phyloP scores from a whole-genome alignment of 2,113 vertebrate species.

The Crotalus tigris region DNA sequence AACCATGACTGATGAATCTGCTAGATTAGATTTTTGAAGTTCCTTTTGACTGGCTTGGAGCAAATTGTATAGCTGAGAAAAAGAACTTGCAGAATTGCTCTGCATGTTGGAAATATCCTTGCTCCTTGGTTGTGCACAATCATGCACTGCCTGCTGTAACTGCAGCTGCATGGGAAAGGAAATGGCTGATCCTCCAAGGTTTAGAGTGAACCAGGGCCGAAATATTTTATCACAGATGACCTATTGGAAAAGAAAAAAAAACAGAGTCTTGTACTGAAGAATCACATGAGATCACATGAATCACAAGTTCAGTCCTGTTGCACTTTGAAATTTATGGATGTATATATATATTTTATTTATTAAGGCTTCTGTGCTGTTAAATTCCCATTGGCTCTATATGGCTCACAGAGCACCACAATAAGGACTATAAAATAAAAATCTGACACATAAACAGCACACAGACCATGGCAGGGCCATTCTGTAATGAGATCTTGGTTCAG shows the following conservation, averaged over 20 bases:
- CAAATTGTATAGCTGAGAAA: constrained; percentile 77
- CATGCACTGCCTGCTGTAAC: constrained; percentile 80
- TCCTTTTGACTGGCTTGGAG: constrained; percentile 71
- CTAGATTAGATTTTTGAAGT: constrained; percentile 28
- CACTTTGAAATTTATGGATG: not conserved
- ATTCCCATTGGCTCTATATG: not conserved
- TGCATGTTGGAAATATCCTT: not conserved
- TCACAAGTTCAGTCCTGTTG: not conserved
- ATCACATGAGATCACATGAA: not conserved
- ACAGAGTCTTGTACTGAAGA: not conserved
- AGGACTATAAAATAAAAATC: not conserved
- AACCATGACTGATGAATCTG: not conserved
- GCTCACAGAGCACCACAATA: not conserved
- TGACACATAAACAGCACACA: not conserved
- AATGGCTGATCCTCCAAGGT: constrained; percentile 62
- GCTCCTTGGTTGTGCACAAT: constrained; percentile 72
- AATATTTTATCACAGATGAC: constrained; percentile 98
- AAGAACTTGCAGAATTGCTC: constrained; percentile 56
- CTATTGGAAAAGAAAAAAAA: constrained; percentile 62
- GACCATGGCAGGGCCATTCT: not conserved
- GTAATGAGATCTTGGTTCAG: not conserved
- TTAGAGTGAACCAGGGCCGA: constrained; percentile 83
- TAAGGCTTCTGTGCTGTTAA: not conserved
- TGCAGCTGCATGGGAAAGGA: constrained; percentile 78
- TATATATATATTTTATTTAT: not conserved